Percentiles rank a stretch among this genome's conserved stretches.
Conservation (phyloP, 2,797 vertebrate species). For the Poliocrania exsul region DNA sequence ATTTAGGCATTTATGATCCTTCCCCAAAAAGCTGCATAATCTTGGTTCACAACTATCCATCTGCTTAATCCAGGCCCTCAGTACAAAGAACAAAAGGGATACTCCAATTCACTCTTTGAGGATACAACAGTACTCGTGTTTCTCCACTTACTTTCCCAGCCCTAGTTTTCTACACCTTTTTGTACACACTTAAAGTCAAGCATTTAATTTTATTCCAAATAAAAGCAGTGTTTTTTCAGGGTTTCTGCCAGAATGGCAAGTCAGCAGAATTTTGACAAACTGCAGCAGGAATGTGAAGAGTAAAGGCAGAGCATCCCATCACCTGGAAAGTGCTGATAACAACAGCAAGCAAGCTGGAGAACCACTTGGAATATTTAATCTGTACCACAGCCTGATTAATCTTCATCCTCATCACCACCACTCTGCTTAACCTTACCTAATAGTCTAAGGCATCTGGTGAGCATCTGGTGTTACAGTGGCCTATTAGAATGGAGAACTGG, state of each 20-base stretch:
- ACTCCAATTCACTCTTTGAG: background rate
- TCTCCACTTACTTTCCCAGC: background rate
- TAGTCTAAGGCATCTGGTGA: background rate
- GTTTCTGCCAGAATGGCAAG: background rate
- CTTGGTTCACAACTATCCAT: background rate
- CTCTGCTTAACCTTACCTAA: background rate
- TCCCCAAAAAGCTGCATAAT: background rate
- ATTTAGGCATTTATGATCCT: background rate
- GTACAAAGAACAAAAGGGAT: background rate
- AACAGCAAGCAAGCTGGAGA: background rate
- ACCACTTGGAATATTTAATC: background rate
- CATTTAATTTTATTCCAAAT: background rate
- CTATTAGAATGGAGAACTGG: background rate
- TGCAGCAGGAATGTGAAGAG: background rate
- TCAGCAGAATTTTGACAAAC: background rate
- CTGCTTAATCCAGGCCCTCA: background rate
- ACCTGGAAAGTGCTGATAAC: background rate
- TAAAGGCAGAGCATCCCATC: background rate
- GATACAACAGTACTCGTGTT: background rate
- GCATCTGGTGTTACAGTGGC: too few relatives aligned
- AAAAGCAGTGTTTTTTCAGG: background rate
- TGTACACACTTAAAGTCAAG: background rate
- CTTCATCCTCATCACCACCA: background rate
- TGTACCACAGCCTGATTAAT: background rate
- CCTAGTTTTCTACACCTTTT: background rate